Percentiles rank a stretch among this genome's conserved stretches.
Evolutionary conservation across 2,888 invertebrate species (phyloP).

Genomic region (Herminia tarsipennalis): DNA sequence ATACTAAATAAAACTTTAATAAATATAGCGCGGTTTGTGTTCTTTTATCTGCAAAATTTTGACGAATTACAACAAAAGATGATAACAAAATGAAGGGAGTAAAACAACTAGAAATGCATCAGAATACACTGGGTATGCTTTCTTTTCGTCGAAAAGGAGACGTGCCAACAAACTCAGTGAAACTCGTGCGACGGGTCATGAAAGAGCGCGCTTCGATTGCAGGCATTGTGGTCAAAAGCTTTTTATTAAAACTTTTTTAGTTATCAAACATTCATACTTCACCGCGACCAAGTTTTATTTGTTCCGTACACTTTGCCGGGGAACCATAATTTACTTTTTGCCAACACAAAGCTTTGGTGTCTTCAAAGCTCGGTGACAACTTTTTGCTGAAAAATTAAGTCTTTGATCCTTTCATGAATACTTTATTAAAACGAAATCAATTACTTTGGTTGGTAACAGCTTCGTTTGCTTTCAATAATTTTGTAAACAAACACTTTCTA

Average conservation of each 20-base stretch:
- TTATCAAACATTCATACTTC: conserved; percentile 40
- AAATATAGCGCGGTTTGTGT: too few relatives aligned
- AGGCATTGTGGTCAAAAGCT: conserved; percentile 28
- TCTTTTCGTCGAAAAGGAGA: conserved; percentile 20
- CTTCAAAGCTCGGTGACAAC: conserved; percentile 25
- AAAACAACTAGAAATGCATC: conserved; percentile 3
- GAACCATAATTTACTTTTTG: conserved; percentile 33
- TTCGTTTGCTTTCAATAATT: background rate
- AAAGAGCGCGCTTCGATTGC: conserved; percentile 31
- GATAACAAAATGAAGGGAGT: conserved; percentile 9
- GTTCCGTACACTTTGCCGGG: conserved; percentile 23
- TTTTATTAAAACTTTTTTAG: conserved; percentile 44
- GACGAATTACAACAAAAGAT: background rate
- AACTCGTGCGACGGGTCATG: conserved; percentile 16
- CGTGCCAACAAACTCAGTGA: conserved; percentile 22
- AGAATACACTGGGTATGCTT: background rate
- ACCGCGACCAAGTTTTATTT: conserved; percentile 39
- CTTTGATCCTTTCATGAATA: conserved; percentile 24
- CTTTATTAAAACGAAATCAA: too few relatives aligned
- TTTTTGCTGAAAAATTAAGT: conserved; percentile 27
- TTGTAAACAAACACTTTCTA: too few relatives aligned
- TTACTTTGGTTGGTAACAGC: too few relatives aligned
- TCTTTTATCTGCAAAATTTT: too few relatives aligned
- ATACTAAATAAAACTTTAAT: too few relatives aligned
- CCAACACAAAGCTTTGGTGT: conserved; percentile 26